Evolutionary conservation across 2,113 vertebrate species (phyloP).

Genomic region (Nestor notabilis): DNA sequence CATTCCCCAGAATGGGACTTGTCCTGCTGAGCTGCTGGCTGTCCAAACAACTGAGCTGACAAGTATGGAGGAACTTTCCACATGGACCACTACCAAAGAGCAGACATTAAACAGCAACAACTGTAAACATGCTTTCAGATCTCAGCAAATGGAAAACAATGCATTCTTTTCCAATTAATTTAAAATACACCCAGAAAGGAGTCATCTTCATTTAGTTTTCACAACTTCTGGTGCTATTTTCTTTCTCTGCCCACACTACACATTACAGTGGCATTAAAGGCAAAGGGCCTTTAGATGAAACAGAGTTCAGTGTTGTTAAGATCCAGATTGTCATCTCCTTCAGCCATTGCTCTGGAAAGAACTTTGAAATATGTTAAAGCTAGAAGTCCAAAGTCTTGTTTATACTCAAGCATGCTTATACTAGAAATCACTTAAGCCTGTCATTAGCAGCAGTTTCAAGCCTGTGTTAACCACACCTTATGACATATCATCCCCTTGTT

Average conservation of each 20-base stretch:
- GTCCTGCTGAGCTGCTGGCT: neutral
- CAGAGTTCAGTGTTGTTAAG: neutral
- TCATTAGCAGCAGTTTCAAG: neutral
- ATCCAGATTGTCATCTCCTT: neutral
- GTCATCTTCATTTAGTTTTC: neutral
- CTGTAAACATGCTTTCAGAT: neutral
- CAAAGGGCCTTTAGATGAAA: neutral
- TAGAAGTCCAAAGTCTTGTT: neutral
- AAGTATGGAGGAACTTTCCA: neutral
- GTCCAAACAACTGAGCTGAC: neutral
- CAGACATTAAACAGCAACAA: neutral
- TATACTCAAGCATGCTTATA: neutral
- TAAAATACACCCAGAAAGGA: neutral
- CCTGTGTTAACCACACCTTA: neutral
- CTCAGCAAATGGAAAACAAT: neutral
- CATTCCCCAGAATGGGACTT: neutral
- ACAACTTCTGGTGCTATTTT: neutral
- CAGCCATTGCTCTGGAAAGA: neutral
- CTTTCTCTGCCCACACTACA: neutral
- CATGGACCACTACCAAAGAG: neutral
- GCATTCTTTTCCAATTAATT: neutral
- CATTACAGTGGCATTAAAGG: neutral
- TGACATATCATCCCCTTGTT: neutral
- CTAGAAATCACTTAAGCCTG: neutral
- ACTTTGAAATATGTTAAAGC: neutral